Evolutionary conservation across 2,888 invertebrate genomes (phyloP).

Genomic region (Folsomia candida): DNA sequence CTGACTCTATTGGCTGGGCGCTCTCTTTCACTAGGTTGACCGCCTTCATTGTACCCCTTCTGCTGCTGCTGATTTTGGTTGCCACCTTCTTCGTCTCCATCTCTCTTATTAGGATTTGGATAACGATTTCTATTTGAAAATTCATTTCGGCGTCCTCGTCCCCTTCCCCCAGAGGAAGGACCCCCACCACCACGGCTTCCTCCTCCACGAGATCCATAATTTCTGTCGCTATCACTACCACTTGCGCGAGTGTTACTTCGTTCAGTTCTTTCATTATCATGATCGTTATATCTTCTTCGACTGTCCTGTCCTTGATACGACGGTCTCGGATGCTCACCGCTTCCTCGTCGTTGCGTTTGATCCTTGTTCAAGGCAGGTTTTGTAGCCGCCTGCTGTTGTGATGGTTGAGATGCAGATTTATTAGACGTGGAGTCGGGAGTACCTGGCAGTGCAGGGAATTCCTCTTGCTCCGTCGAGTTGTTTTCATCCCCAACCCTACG

Average conservation of each 20-base stretch:
- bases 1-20: background rate
- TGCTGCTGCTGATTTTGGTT: background rate
- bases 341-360: constrained; percentile 5
- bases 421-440: background rate
- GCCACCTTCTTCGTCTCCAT: constrained; percentile 16
- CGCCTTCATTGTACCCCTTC: background rate
- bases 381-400: background rate
- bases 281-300: constrained; percentile 40
- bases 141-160: constrained; percentile 42
- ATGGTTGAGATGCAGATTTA: background rate
- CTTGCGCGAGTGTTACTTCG: constrained; percentile 18
- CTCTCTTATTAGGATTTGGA: constrained; percentile 35
- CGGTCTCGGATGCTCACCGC: background rate
- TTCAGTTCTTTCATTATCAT: constrained; percentile 16
- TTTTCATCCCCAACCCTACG: constrained; percentile 39
- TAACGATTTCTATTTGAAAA: constrained; percentile 49
- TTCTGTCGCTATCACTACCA: constrained; percentile 14
- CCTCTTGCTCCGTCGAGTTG: constrained; percentile 40
- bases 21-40: background rate
- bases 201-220: constrained; percentile 9
- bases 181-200: constrained; percentile 36
- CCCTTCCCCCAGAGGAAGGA: constrained; percentile 23
- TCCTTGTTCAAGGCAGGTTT: background rate
- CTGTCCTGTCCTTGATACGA: constrained; percentile 39
- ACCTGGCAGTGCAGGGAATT: constrained; percentile 42